These are phyloP conservation scores for Agelastica alni DNA, from an alignment of 2,888 invertebrate genomes.

Conservation along the genomic window DNA sequence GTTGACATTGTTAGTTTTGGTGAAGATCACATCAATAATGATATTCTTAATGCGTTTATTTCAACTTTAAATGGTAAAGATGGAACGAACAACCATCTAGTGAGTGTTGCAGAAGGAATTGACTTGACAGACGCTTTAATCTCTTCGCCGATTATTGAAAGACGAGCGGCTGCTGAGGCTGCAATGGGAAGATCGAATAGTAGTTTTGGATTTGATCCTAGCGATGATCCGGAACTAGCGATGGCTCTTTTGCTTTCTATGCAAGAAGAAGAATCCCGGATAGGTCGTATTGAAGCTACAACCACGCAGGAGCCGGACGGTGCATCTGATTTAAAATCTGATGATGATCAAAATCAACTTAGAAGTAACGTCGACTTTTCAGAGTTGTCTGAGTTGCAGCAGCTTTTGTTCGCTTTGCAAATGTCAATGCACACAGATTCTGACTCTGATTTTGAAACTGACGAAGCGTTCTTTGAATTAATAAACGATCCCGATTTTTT, in stretches of 20 bases:
- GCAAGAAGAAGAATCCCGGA: slow-evolving; percentile 67
- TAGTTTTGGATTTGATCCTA: slow-evolving; percentile 99
- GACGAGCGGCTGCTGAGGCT: slow-evolving; percentile 76
- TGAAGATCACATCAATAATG: slow-evolving; percentile 88
- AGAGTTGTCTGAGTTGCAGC: slow-evolving; percentile 61
- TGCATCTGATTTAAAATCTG: not conserved
- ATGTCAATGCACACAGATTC: slow-evolving; percentile 80
- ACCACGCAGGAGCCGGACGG: not conserved
- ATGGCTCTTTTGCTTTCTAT: slow-evolving; percentile 91
- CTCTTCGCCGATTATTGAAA: slow-evolving; percentile 93
- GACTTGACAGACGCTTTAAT: slow-evolving; percentile 95
- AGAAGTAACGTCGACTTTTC: slow-evolving; percentile 79
- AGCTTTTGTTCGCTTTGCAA: slow-evolving; percentile 68
- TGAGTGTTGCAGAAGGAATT: slow-evolving; percentile 95
- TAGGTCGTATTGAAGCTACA: not conserved
- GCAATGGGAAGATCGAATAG: slow-evolving; percentile 82
- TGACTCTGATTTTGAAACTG: slow-evolving; percentile 79
- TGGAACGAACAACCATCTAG: slow-evolving; percentile 88
- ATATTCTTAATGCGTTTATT: slow-evolving; percentile 85
- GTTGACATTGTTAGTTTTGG: slow-evolving; percentile 98
- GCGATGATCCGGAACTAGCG: slow-evolving; percentile 98
- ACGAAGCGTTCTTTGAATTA: slow-evolving; percentile 87
- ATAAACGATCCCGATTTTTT: slow-evolving; percentile 94
- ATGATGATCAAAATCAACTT: slow-evolving; percentile 46
- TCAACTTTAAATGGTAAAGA: slow-evolving; percentile 92